Evolutionary conservation across 2,888 invertebrate genomes (phyloP), one percentile per base, ranked within the genome.

Genomic region (Drosophila sordidula): DNA sequence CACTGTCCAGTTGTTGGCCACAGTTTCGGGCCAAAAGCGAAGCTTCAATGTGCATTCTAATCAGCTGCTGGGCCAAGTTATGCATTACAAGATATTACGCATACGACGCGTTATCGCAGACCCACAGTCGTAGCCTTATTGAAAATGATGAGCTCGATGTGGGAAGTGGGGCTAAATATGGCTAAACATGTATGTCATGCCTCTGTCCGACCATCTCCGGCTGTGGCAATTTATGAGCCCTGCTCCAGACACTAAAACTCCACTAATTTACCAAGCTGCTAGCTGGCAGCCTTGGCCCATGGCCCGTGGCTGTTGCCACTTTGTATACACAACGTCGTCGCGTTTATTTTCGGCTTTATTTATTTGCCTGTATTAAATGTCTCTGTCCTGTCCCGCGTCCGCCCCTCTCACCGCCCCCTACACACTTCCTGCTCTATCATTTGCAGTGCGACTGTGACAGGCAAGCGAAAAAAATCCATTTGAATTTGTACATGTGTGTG

Each of bases 311-410:
- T 54, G 63, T 58, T 77, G 58, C 74, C 80, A 73, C 65, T 70
- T 63, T 74, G 77, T 75, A 72, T 55, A 68, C 77, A 69, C 47
- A 57, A 36, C 70, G 22, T 46, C 41, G 42, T 14, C 54, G 57
- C 81, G 62, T 70, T 81, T 79, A 74, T 79, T 81, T 79, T 78
- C 59, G 61, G 71, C 71, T 66, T 67, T 86, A 86, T 82, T 82
- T 84, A 89, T 84, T 84, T 88, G 81, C 61, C 69, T 78, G 78
- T 84, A 83, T 83, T 88, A 80, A 88, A 86, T 81, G 79, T 75
- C 59, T 65, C 38, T 72, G 72, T 77, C 34, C 22, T 50, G 34
- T 64, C 42, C 50, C 47, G 58, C 26, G n/a, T n/a, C n/a, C 18
- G 1, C 6, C 25, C 41, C 11, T 29, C 32, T 11, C 4, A 34